A percentile compares a stretch with the other conserved stretches of the same genome.
Conservation (phyloP, 2,113 vertebrate genomes). For the Dascyllus trimaculatus region DNA sequence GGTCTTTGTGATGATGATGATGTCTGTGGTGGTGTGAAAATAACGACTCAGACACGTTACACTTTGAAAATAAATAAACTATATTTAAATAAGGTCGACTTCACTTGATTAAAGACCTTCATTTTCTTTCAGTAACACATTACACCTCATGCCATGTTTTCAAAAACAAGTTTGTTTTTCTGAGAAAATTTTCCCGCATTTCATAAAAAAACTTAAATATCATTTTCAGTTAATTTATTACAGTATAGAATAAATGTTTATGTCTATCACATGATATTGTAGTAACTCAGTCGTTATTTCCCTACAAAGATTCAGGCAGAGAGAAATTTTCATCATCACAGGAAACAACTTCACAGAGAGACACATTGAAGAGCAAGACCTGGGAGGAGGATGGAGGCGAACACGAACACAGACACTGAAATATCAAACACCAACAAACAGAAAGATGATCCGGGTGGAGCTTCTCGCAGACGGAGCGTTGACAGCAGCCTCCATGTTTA, state of each 20-base stretch:
- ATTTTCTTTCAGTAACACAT: constrained; percentile 78
- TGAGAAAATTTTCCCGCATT: constrained; percentile 38
- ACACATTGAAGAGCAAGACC: constrained; percentile 76
- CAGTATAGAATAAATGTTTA: constrained; percentile 79
- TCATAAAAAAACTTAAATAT: constrained; percentile 75
- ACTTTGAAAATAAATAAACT: constrained; percentile 86
- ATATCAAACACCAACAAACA: constrained; percentile 68
- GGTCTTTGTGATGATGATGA: too few relatives aligned
- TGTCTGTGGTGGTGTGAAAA: constrained; percentile 18
- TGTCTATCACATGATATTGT: constrained; percentile 76
- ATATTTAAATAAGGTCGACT: constrained; percentile 84
- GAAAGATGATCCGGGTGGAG: constrained; percentile 49
- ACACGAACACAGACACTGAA: constrained; percentile 72
- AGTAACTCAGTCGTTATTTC: constrained; percentile 75
- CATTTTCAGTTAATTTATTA: constrained; percentile 77
- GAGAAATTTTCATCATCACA: constrained; percentile 77
- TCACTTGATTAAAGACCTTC: constrained; percentile 77
- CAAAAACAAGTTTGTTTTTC: constrained; percentile 70
- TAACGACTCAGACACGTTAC: constrained; percentile 70
- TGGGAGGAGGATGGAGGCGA: constrained; percentile 17
- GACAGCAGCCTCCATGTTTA: constrained; percentile 47
- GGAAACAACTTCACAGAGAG: constrained; percentile 74
- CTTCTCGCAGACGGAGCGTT: constrained; percentile 23
- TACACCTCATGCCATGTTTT: constrained; percentile 84
- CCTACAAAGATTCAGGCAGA: constrained; percentile 82